These are phyloP conservation scores for Drosophila mauritiana DNA, from an alignment of 1,140 invertebrate species.

Conservation along the genomic window DNA sequence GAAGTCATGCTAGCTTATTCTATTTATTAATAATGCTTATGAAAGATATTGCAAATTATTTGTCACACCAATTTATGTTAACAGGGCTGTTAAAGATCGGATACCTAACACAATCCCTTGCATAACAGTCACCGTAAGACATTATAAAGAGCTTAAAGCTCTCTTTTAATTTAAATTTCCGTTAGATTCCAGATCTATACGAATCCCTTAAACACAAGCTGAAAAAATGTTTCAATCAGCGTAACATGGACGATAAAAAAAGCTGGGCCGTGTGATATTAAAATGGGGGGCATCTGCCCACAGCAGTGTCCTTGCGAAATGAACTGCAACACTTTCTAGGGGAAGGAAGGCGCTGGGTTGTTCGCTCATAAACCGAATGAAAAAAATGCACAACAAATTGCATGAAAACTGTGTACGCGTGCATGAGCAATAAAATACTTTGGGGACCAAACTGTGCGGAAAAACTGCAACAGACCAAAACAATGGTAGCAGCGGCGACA, in stretches of 20 bases:
- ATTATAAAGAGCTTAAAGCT: background rate
- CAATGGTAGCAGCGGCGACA: constrained; percentile 32
- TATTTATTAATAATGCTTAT: too few species aligned
- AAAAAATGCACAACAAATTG: constrained; percentile 28
- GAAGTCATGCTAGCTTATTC: background rate
- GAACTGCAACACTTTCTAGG: constrained; percentile 19
- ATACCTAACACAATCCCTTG: too few species aligned
- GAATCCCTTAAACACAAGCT: background rate
- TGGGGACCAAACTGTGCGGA: constrained; percentile 54
- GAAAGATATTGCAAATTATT: too few species aligned
- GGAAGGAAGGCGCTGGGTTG: background rate
- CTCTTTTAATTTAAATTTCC: background rate
- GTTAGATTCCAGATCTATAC: background rate
- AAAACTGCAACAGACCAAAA: constrained; percentile 60
- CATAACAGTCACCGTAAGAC: background rate
- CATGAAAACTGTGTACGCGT: constrained; percentile 48
- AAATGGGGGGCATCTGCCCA: constrained; percentile 11
- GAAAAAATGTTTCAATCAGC: constrained; percentile 18
- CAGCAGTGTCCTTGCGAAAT: constrained; percentile 36
- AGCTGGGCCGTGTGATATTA: constrained; percentile 1
- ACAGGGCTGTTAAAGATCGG: too few species aligned
- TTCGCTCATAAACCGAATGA: background rate
- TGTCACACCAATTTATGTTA: too few species aligned
- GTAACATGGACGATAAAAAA: constrained; percentile 1
- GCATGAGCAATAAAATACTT: constrained; percentile 60